Conservation (phyloP, 2,888 invertebrate species). For the Oscheius sp. region DNA sequence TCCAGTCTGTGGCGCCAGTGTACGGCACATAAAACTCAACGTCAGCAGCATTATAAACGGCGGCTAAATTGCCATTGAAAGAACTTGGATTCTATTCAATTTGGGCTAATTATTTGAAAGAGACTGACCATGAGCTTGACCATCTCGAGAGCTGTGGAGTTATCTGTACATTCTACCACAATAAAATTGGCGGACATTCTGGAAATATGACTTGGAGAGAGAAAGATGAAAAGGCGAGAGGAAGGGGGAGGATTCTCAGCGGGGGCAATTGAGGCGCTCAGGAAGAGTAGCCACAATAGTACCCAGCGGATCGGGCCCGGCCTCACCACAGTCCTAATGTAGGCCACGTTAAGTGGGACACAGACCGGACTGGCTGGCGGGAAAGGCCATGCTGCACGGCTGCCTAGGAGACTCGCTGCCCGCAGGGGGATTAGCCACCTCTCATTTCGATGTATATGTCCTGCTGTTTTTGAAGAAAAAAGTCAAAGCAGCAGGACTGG, state of each 20-base stretch:
- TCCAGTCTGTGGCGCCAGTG: too few species aligned
- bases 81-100: too few species aligned
- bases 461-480: background rate
- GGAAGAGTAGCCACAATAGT: slow-evolving; percentile 28
- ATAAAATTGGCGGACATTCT: slow-evolving; percentile 43
- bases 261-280: slow-evolving; percentile 28
- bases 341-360: slow-evolving; percentile 31
- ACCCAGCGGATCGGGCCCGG: slow-evolving; percentile 23
- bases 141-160: slow-evolving; percentile 37
- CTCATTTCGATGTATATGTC: too few species aligned
- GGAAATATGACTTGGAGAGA: background rate
- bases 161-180: slow-evolving; percentile 41
- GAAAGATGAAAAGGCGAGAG: background rate
- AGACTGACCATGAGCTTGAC: slow-evolving; percentile 41
- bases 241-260: slow-evolving; percentile 2
- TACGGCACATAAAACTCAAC: too few species aligned
- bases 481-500: background rate
- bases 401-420: slow-evolving; percentile 7
- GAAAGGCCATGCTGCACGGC: slow-evolving; percentile 19
- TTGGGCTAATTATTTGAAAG: too few species aligned
- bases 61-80: too few species aligned
- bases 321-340: slow-evolving; percentile 26
- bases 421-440: slow-evolving; percentile 7
- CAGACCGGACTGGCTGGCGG: slow-evolving; percentile 16
- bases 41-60: too few species aligned